A percentile compares a stretch with the other conserved stretches of the same genome.
These are phyloP conservation scores for Enoplosus armatus DNA, from an alignment of 2,797 vertebrate species.

Conservation along the genomic window DNA sequence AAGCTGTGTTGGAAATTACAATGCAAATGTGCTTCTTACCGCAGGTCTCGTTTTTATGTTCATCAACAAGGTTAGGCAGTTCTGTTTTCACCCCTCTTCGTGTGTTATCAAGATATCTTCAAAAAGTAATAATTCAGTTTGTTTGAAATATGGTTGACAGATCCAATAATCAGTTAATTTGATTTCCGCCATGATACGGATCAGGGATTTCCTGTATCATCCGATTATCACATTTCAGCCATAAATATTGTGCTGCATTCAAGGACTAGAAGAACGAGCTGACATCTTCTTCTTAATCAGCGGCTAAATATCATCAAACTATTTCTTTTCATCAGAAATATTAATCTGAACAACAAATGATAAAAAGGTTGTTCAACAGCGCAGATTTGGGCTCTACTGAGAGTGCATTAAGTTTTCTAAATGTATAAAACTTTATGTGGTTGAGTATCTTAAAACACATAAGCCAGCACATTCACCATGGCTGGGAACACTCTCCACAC, in stretches of 20 bases:
- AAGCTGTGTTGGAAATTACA: not conserved
- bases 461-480: not conserved
- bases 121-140: not conserved
- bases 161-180: slow-evolving; percentile 4
- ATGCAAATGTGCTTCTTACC: not conserved
- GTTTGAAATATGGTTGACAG: slow-evolving; percentile 12
- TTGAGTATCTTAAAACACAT: not conserved
- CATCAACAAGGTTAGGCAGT: not conserved
- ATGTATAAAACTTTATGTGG: not conserved
- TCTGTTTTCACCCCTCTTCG: not conserved
- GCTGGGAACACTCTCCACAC: not conserved
- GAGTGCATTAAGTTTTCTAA: not conserved
- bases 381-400: not conserved
- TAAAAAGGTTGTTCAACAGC: not conserved
- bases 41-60: not conserved
- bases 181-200: not conserved
- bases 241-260: slow-evolving; percentile 20
- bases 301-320: not conserved
- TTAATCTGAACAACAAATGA: not conserved
- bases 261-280: not conserved
- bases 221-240: not conserved
- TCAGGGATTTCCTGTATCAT: slow-evolving; percentile 15
- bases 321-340: not conserved
- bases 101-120: not conserved
- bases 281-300: not conserved